Base-by-base conservation (phyloP, 2,888 invertebrate genomes). In the Ophioninae sp. region DNA sequence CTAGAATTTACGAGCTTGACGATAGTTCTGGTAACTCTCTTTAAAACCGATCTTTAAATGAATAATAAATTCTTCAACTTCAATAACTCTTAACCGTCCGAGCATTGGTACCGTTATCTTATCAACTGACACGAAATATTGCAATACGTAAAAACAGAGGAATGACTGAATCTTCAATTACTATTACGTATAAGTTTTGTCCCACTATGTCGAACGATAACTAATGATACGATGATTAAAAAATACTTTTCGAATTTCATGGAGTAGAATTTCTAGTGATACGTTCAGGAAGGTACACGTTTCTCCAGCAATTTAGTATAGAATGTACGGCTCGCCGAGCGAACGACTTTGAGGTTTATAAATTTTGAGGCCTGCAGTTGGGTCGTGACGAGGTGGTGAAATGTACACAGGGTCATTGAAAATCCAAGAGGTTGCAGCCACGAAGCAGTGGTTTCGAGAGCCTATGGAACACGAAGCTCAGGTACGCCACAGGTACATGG, bases 351-450 rank as follows among this genome's bases (percentile, higher is more conserved):
- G 6, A 41, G 21, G 39, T 8, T n/a, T 39, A 21, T 7, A 72
- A 21, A 7, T 37, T 37, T 59, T 13, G 3, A 59, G 41, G 20
- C 5, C 50, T 50, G 17, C 17, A 50, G 17, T 50, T 17, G 13
- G 50, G 13, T 20, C 39, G 70, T 20, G 56, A 59, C 39, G 44
- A n/a, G 10, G 20, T 7, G 37, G 59, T 8, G n/a, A 20, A 56
- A 62, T 61, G 50, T 62, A 44, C 41, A n/a, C 7, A 30, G 5
- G 50, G 62, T 59, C 41, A 68, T 23, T 74, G 30, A 39, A 41
- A 74, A 23, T 20, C 23, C 44, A 17, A 67, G 44, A 21, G n/a
- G 44, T 21, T 13, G 21, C 13, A 67, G 10, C 10, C 21, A 44
- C 17, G 44, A 68, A 68, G 8, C 21, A 23, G 68, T 21, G 23